Percentiles rank a stretch among this genome's conserved stretches.
Evolutionary conservation across 1,140 invertebrate genomes (phyloP).

Genomic region (Tetramorium parvispinum): DNA sequence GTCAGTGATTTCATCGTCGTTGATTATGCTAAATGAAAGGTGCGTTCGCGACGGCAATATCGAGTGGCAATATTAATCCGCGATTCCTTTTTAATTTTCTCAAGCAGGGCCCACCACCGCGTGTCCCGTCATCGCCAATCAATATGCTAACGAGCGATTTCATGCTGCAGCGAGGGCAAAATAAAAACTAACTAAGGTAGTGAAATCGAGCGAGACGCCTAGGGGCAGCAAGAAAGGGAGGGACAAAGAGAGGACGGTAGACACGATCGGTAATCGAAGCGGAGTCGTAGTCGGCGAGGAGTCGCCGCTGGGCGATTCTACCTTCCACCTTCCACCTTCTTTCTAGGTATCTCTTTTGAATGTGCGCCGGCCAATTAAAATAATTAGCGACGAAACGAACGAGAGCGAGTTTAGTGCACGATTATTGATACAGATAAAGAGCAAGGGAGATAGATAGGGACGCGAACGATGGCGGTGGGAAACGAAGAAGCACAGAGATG

Average conservation of each 20-base stretch:
- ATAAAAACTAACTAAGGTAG: slow-evolving; percentile 30
- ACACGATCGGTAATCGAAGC: slow-evolving; percentile 70
- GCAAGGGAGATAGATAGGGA: slow-evolving; percentile 52
- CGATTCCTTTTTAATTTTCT: slow-evolving; percentile 79
- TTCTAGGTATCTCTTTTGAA: slow-evolving; percentile 74
- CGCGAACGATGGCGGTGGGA: slow-evolving; percentile 11
- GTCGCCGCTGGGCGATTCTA: slow-evolving; percentile 59
- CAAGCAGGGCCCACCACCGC: slow-evolving; percentile 67
- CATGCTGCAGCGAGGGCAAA: slow-evolving; percentile 48
- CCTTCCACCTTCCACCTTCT: slow-evolving; percentile 66
- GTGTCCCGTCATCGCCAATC: slow-evolving; percentile 84
- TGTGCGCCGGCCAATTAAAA: slow-evolving; percentile 78
- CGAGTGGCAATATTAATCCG: slow-evolving; percentile 77
- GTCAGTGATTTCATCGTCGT: slow-evolving; percentile 4
- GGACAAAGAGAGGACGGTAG: slow-evolving; percentile 12
- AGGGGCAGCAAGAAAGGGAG: not conserved
- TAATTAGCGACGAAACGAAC: slow-evolving; percentile 78
- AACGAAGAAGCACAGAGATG: slow-evolving; percentile 45
- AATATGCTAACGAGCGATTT: slow-evolving; percentile 85
- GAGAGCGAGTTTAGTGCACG: slow-evolving; percentile 65
- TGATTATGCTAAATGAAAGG: slow-evolving; percentile 32
- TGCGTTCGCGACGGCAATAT: not conserved
- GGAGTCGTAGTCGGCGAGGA: slow-evolving; percentile 50
- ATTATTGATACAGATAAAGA: slow-evolving; percentile 74
- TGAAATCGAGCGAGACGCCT: slow-evolving; percentile 39